Evolutionary conservation across 1,140 invertebrate species (phyloP).

Genomic region (Drosophila bifasciata): DNA sequence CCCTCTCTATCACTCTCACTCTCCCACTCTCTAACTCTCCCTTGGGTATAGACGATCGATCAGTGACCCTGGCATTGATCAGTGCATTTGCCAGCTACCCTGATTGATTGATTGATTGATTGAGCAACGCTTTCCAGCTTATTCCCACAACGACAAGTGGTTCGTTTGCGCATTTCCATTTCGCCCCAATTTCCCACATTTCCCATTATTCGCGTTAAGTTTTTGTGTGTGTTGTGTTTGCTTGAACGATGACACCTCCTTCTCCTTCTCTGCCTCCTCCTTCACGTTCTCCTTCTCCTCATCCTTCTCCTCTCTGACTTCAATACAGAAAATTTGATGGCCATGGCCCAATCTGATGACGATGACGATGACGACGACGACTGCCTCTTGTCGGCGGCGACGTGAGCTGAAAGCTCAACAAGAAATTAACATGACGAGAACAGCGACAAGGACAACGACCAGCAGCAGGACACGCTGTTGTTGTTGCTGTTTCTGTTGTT

Average conservation of each 20-base stretch:
- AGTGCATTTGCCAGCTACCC: slow-evolving; percentile 4
- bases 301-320: slow-evolving; percentile 1
- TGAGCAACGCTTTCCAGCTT: no score
- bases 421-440: slow-evolving; percentile 53
- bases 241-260: neutral
- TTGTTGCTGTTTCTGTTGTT: neutral
- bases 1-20: neutral
- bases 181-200: neutral
- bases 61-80: slow-evolving; percentile 11
- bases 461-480: neutral
- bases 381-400: slow-evolving; percentile 30
- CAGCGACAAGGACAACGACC: slow-evolving; percentile 4
- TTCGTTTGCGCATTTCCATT: neutral
- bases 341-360: neutral
- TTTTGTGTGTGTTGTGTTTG: slow-evolving; percentile 32
- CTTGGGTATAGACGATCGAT: neutral
- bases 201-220: slow-evolving; percentile 1
- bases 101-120: slow-evolving; percentile 6
- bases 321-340: slow-evolving; percentile 22
- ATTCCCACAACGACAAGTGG: no score
- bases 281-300: no score
- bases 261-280: no score
- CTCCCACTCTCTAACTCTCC: neutral
- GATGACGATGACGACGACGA: neutral
- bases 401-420: slow-evolving; percentile 59